Evolutionary conservation across 2,888 invertebrate genomes (phyloP).

Genomic region (Lucinisca nassula): DNA sequence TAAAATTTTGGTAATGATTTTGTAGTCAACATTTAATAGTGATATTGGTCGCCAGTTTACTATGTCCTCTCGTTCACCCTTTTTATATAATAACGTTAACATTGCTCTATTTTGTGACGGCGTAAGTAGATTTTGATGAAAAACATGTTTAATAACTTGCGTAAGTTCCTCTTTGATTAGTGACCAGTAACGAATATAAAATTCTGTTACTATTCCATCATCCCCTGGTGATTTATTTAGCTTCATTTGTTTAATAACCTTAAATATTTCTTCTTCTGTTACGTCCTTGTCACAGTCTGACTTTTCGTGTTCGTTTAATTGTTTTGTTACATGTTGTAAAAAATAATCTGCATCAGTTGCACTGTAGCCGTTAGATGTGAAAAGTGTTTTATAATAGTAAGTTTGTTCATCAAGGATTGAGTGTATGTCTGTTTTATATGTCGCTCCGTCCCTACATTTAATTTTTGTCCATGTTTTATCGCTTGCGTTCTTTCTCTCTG

Average conservation of each 20-base stretch:
- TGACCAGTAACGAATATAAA: background rate
- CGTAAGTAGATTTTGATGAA: background rate
- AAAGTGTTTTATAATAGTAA: background rate
- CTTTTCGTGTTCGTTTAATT: background rate
- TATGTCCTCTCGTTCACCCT: background rate
- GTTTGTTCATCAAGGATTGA: background rate
- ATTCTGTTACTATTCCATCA: background rate
- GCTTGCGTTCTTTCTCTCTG: background rate
- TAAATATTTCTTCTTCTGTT: background rate
- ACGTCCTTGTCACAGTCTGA: background rate
- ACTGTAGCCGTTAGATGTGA: background rate
- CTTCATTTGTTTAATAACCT: background rate
- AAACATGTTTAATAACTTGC: background rate
- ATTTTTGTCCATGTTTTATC: background rate
- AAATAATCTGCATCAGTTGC: background rate
- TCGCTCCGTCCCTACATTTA: background rate
- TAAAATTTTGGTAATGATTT: constrained; percentile 17
- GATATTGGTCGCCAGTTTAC: constrained; percentile 31
- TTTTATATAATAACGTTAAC: background rate
- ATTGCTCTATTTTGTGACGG: background rate
- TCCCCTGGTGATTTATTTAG: background rate
- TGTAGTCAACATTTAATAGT: constrained; percentile 28
- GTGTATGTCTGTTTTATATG: background rate
- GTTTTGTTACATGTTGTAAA: background rate
- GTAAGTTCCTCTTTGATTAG: background rate